Percentiles rank a stretch among this genome's conserved stretches.
These are phyloP conservation scores for Danio kyathit DNA, from an alignment of 2,797 vertebrate genomes.

Conservation along the genomic window DNA sequence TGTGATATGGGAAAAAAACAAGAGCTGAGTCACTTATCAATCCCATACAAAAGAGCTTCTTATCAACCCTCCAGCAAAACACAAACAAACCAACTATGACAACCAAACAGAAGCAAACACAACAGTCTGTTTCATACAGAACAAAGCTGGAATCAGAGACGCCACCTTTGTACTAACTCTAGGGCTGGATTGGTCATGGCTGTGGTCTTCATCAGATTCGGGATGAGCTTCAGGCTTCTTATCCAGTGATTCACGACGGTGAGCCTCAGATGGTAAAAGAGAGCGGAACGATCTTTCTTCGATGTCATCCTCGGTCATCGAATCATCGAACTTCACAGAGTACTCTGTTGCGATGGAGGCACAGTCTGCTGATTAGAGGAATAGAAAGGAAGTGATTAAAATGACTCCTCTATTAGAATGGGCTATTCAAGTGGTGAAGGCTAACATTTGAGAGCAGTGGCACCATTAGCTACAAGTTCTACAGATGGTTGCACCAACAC, in stretches of 20 bases:
- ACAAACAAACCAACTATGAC: conserved; percentile 22
- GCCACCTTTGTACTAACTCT: conserved; percentile 71
- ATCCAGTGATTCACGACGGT: conserved; percentile 92
- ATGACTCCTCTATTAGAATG: background rate
- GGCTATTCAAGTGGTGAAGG: no score
- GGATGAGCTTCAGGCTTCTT: conserved; percentile 84
- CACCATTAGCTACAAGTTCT: no score
- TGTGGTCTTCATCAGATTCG: conserved; percentile 89
- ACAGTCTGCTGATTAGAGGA: conserved; percentile 76
- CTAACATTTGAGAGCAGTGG: no score
- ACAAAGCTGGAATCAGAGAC: background rate
- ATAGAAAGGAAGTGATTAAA: conserved; percentile 12
- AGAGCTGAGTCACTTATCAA: background rate
- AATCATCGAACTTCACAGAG: conserved; percentile 94
- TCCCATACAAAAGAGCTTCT: conserved; percentile 1
- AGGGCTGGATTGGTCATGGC: conserved; percentile 74
- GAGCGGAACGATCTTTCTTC: conserved; percentile 96
- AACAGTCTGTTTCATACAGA: background rate
- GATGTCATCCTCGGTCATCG: conserved; percentile 95
- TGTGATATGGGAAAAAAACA: conserved; percentile 36
- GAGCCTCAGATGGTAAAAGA: conserved; percentile 93
- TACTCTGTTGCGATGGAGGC: conserved; percentile 89
- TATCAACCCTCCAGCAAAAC: conserved; percentile 4
- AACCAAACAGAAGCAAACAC: conserved; percentile 17
- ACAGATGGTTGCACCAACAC: no score